These are phyloP conservation scores for Thera britannica DNA, from an alignment of 2,888 invertebrate genomes.

Conservation along the genomic window DNA sequence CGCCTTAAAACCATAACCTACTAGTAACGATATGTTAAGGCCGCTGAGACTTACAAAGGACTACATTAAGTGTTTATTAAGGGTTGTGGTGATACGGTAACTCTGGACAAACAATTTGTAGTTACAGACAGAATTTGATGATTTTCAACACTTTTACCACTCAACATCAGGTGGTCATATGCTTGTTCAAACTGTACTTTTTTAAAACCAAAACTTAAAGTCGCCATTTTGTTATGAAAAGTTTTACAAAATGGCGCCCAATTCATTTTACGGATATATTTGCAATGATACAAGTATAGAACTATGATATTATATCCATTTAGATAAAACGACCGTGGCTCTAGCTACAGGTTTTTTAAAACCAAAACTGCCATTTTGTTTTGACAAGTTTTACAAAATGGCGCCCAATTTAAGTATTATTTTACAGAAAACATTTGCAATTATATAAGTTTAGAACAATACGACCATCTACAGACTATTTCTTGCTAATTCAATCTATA, in stretches of 20 bases:
- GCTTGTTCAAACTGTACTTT: background rate
- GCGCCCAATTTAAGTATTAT: too few relatives aligned
- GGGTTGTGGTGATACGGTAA: conserved; percentile 31
- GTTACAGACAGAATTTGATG: conserved; percentile 9
- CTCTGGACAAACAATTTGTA: conserved; percentile 19
- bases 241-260: too few relatives aligned
- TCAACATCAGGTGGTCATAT: too few relatives aligned
- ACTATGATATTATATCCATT: too few relatives aligned
- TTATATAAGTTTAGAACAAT: too few relatives aligned
- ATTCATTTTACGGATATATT: too few relatives aligned
- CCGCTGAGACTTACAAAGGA: conserved; percentile 21
- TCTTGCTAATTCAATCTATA: background rate
- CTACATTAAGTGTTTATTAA: conserved; percentile 8
- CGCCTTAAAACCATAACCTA: background rate
- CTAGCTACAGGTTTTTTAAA: too few relatives aligned
- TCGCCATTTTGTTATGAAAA: background rate
- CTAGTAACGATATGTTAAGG: conserved; percentile 22
- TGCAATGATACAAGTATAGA: too few relatives aligned
- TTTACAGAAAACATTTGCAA: too few relatives aligned
- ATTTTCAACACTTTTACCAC: background rate
- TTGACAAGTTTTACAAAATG: too few relatives aligned
- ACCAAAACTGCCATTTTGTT: background rate
- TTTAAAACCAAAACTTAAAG: background rate
- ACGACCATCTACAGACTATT: too few relatives aligned
- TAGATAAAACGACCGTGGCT: too few relatives aligned